Base-by-base conservation (phyloP, 37 sponge, comb jelly and placozoan species). In the Beroe forskalii region DNA sequence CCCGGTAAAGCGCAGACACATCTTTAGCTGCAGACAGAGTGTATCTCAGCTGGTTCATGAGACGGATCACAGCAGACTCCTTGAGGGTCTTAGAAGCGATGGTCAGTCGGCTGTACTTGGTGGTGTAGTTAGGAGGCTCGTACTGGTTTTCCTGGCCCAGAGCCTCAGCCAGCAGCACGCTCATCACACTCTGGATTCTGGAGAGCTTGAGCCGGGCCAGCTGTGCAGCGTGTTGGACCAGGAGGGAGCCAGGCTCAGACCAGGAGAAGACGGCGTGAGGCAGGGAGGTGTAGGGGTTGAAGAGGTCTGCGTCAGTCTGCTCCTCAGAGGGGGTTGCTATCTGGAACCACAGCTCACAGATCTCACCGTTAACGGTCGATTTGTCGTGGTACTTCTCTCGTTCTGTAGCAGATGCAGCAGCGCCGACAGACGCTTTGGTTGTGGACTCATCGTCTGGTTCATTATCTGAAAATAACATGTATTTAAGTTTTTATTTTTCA, bases 191-290 rank as follows among this genome's bases (percentile, higher is more conserved):
- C 39, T 72, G 75, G 14, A 38, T 30, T 30, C 75, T 3, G 37
- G 75, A 72, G 39, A 72, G 39, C 40, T 72, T 72, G 22, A 19
- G 3, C 8, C 35, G 37, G 8, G 22, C 12, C 39, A 72, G 75
- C 20, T 72, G 75, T 23, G 37, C 35, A 3, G 35, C 22, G 30
- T 72, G 75, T 33, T 72, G 75, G 30, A 39, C 37, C 6, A 72
- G 39, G 40, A 72, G 75, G 30, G 75, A 72, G 36, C 40, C 75
- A 4, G 75, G 75, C 35, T 72, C 75, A 30, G 75, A 72, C 75
- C 75, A 72, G 39, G 75, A 72, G 75, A 72, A 72, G 38, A 72
- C 75, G 30, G 75, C 75, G 39, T 72, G 75, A 32, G 75, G 75
- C 9, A 72, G 75, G 12, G 75, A 72, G 37, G 75, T 38, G 75